Evolutionary conservation across 2,888 invertebrate genomes (phyloP).

Genomic region (Ochropleura leucogaster): DNA sequence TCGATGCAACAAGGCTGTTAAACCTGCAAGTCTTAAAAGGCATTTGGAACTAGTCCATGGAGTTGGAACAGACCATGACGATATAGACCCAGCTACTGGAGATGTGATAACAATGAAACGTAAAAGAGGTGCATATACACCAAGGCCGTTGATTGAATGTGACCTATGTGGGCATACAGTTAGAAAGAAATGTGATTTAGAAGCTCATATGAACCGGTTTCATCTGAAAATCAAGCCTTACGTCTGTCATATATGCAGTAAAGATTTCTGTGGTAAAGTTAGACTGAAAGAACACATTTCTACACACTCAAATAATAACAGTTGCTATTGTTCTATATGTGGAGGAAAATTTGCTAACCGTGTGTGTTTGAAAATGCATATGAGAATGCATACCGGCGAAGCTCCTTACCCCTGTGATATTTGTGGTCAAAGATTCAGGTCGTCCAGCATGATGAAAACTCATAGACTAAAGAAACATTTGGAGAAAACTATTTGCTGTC

Average conservation of each 20-base stretch:
- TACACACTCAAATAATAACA: constrained; percentile 66
- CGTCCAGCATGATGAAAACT: constrained; percentile 75
- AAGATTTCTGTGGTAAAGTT: constrained; percentile 71
- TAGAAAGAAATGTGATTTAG: constrained; percentile 67
- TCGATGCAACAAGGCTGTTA: constrained; percentile 64
- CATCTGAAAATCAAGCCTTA: constrained; percentile 73
- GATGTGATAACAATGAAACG: neutral
- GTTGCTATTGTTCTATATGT: constrained; percentile 69
- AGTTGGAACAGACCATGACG: neutral
- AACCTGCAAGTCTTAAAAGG: constrained; percentile 64
- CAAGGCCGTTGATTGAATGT: constrained; percentile 55
- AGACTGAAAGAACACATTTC: constrained; percentile 70
- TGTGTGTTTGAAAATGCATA: constrained; percentile 75
- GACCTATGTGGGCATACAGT: constrained; percentile 67
- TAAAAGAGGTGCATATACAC: neutral
- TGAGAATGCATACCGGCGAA: constrained; percentile 75
- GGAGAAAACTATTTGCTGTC: constrained; percentile 73
- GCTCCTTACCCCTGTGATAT: constrained; percentile 74
- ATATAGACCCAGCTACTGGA: accelerated
- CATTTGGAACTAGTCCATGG: constrained; percentile 71
- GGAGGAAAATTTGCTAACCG: constrained; percentile 74
- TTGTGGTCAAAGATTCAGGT: constrained; percentile 74
- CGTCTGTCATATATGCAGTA: constrained; percentile 69
- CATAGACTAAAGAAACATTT: constrained; percentile 74
- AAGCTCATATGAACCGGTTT: constrained; percentile 72